phyloP scores from a whole-genome alignment of 2,797 vertebrate genomes.

The Eospalax fontanierii region DNA sequence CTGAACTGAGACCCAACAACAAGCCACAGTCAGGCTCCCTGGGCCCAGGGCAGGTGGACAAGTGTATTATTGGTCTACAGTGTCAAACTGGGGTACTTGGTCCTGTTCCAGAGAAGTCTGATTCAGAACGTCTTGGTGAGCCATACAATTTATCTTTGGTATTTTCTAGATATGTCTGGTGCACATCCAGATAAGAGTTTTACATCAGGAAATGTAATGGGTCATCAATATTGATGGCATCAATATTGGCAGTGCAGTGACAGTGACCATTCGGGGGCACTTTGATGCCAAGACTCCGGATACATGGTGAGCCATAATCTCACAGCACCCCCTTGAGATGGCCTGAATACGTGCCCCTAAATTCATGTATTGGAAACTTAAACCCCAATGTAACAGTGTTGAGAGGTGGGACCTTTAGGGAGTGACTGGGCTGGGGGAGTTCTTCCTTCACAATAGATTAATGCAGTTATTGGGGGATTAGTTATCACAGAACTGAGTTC shows the following conservation, averaged over 20 bases:
- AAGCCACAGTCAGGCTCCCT: background rate
- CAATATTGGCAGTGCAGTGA: background rate
- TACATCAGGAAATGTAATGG: background rate
- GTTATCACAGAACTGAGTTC: background rate
- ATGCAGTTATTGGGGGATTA: background rate
- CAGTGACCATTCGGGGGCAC: background rate
- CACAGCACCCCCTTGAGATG: background rate
- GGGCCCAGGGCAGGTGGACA: background rate
- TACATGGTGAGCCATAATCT: background rate
- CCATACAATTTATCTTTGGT: background rate
- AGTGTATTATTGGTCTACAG: background rate
- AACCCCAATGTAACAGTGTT: background rate
- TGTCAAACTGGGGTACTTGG: background rate
- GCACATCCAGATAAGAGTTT: background rate
- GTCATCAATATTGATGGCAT: background rate
- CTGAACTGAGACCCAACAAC: background rate
- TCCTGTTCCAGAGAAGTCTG: background rate
- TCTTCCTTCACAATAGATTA: background rate
- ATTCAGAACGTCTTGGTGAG: background rate
- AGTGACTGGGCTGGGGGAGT: too few species aligned
- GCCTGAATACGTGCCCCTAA: background rate
- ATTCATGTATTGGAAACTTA: background rate
- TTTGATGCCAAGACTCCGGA: background rate
- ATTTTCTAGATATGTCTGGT: background rate
- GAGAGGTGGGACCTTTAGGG: background rate